Base-by-base conservation (phyloP, 2,113 vertebrate genomes). In the Erinaceus europaeus region DNA sequence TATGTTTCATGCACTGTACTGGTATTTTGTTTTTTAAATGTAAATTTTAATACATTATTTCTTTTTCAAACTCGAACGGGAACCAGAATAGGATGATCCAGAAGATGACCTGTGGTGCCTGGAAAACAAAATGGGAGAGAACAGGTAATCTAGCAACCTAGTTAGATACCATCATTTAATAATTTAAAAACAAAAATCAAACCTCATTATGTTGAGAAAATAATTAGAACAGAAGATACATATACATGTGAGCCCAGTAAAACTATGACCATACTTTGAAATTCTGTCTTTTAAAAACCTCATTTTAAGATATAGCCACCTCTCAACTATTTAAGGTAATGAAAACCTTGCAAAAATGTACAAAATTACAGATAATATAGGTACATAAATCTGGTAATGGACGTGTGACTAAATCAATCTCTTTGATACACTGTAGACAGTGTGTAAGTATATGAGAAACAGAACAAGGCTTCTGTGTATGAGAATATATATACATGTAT, bases 71-170 rank as follows among this genome's bases (percentile, higher is more conserved):
- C 98, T 99, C 95, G 98, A 98, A 93, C 97, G 97, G 96, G 98
- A 99, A 98, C 98, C 98, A 97, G 99, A 99, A 97, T 98, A 98
- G 94, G 99, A 99, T 48, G 99, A 99, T 98, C 98, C 98, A 81
- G 99, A 98, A 55, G 99, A 99, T 48, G 98, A 98, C 96, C 97
- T 97, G 94, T 98, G 96, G 97, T 97, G 95, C 97, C 99, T 99
- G 98, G 27, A 99, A 98, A 96, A 97, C 97, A 97, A 75, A 98
- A 96, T 32, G 4, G 71, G 88, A 97, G 96, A 97, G 95, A 97
- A 96, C 93, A 97, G 65, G 95, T 94, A 96, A 96, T 91, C 81
- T 88, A 92, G 69, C 97, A 84, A 97, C 95, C 82, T 87, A 76
- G 52, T 72, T 84, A 44, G 59, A 64, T 80, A 68, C 40, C 81